Percentiles rank a stretch among this genome's conserved stretches.
These are phyloP conservation scores for Cepphus grylle DNA, from an alignment of 2,113 vertebrate genomes.

Conservation along the genomic window DNA sequence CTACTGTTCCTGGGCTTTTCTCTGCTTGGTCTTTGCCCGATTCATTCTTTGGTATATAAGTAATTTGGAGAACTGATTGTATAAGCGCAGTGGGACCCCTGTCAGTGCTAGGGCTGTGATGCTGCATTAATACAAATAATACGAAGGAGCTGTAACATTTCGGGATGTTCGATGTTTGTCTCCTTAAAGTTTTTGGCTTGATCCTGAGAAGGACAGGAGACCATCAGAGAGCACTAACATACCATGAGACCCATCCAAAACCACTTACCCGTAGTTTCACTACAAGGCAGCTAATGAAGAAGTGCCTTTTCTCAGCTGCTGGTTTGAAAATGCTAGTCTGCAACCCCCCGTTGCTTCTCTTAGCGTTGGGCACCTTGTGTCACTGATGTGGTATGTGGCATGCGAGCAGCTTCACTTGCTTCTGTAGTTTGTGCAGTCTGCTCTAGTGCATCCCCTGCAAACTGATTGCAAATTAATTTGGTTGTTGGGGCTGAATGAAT, in stretches of 20 bases:
- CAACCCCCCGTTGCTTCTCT: background rate
- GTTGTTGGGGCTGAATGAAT: conserved; percentile 24
- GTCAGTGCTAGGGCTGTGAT: background rate
- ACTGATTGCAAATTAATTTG: conserved; percentile 28
- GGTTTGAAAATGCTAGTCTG: background rate
- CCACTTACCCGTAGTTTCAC: fast-evolving
- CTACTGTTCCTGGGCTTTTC: background rate
- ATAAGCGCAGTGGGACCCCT: fast-evolving
- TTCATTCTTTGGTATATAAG: background rate
- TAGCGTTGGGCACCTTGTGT: background rate
- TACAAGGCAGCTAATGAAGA: background rate
- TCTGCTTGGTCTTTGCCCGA: background rate
- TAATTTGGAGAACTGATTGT: background rate
- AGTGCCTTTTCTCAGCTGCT: background rate
- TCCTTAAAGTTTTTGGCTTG: background rate
- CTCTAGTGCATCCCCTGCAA: background rate
- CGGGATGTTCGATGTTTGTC: background rate
- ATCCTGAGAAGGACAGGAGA: background rate
- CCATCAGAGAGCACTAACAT: background rate
- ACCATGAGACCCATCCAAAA: background rate
- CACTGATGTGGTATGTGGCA: background rate
- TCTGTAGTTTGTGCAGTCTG: background rate
- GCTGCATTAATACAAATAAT: background rate
- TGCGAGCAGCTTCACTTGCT: background rate
- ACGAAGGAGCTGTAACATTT: background rate